phyloP scores from a whole-genome alignment of 2,113 vertebrate genomes.

The Erythrolamprus reginae region DNA sequence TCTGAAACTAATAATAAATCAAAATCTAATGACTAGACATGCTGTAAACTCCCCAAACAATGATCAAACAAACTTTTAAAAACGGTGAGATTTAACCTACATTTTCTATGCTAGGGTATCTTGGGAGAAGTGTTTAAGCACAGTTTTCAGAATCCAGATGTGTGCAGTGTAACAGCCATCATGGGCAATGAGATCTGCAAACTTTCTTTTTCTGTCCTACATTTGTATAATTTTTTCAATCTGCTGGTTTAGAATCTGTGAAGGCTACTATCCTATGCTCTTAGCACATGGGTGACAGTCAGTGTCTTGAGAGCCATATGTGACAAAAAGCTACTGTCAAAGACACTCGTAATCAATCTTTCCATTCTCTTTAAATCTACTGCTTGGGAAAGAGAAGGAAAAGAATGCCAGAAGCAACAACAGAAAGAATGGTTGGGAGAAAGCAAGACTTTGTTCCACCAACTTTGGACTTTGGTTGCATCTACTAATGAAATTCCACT shows the following conservation, averaged over 20 bases:
- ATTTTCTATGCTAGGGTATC: neutral
- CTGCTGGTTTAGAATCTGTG: neutral
- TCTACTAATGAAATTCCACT: neutral
- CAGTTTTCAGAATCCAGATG: neutral
- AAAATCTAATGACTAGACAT: slow-evolving; percentile 17
- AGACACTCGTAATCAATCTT: neutral
- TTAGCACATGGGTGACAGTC: neutral
- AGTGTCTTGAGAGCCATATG: neutral
- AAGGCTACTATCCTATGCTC: neutral
- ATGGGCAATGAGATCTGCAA: neutral
- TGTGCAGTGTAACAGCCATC: neutral
- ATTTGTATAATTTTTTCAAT: neutral
- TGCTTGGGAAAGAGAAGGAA: neutral
- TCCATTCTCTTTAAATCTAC: neutral
- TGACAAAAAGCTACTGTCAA: neutral
- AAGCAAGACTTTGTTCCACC: neutral
- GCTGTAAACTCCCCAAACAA: neutral
- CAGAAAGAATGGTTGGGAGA: neutral
- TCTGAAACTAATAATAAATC: slow-evolving; percentile 48
- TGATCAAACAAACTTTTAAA: neutral
- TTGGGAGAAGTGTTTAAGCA: neutral
- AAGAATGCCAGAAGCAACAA: neutral
- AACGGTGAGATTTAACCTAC: neutral
- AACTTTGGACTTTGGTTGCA: neutral
- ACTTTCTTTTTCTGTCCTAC: neutral